Percentiles rank a stretch among this genome's conserved stretches.
phyloP scores from a whole-genome alignment of 2,797 vertebrate species.

The Platyrinchus mystaceus region DNA sequence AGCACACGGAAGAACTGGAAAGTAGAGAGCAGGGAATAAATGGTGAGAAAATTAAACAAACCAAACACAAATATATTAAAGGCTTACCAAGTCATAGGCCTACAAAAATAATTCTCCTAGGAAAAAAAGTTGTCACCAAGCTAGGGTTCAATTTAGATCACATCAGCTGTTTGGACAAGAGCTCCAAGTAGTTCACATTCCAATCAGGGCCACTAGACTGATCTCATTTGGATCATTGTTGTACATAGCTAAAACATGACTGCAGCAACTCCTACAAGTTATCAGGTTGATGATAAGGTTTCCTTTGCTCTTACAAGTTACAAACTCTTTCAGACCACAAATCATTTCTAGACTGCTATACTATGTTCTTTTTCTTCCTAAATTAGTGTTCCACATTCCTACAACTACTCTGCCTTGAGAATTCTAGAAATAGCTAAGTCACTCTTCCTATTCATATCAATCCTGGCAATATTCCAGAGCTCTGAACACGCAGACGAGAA shows the following conservation, averaged over 20 bases:
- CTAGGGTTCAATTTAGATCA: not conserved
- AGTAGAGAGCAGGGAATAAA: not conserved
- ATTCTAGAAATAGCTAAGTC: slow-evolving; percentile 49
- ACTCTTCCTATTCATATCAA: slow-evolving; percentile 24
- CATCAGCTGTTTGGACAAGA: not conserved
- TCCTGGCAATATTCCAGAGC: not conserved
- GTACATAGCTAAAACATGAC: not conserved
- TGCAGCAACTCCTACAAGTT: not conserved
- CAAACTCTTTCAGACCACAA: not conserved
- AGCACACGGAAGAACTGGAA: slow-evolving; percentile 92
- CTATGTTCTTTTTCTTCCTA: not conserved
- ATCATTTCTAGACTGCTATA: not conserved
- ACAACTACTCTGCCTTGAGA: slow-evolving; percentile 10
- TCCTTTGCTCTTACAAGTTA: not conserved
- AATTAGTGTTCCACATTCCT: not conserved
- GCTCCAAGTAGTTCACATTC: not conserved
- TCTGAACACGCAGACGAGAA: slow-evolving; percentile 10
- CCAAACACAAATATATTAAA: not conserved
- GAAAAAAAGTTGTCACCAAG: not conserved
- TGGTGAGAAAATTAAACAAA: not conserved
- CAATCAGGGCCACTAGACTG: not conserved
- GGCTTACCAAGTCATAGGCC: not conserved
- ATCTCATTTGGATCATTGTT: not conserved
- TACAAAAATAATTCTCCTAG: not conserved
- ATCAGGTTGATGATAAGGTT: not conserved